Base-by-base conservation (phyloP, 2,888 invertebrate genomes). In the Bibio marci region DNA sequence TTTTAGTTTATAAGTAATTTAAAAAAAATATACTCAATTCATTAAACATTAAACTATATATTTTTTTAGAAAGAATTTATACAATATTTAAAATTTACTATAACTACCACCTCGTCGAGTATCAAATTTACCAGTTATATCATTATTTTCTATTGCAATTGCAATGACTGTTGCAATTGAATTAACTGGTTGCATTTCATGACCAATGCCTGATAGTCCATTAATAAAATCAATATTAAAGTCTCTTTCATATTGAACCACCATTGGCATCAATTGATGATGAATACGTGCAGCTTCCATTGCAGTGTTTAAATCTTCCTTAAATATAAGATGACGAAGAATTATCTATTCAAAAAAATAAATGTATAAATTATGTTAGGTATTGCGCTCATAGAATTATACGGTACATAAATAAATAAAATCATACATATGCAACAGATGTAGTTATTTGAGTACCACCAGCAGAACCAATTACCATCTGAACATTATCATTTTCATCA, bases 381-480 rank as follows among this genome's bases (percentile, higher is more conserved):
- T 22, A 8, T 22, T 22, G 22, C 2, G 4, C n/a, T 22, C 8
- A 8, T 4, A 8, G 22, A 22, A 22, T 6, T 22, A 22, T 22
- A 22, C 10, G 14, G n/a, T 30, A 13, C 8, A 32, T 19, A 31
- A 12, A 15, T 26, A 22, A 25, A 34, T 7, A 4, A 1, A 27
- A 30, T 54, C 65, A 59, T 59, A 82, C 82, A 62, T 72, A 56
- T 7, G 80, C 74, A 3, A 82, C 72, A 43, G 82, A 73, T 0
- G 87, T 82, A 3, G 87, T 87, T 44, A 94, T 94, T 59, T 80
- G 83, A 0, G 83, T 79, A 19, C 94, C 94, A 3, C 94, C 92
- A 3, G 92, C 86, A 2, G 80, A 90, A 2, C 94, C 94, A 6
- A 83, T 63, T 1, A 82, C 70, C 48, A 85, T 53, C 33, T 63